Evolutionary conservation across 1,140 invertebrate genomes (phyloP), one percentile per base, ranked within the genome.

Genomic region (Carposina sasakii): DNA sequence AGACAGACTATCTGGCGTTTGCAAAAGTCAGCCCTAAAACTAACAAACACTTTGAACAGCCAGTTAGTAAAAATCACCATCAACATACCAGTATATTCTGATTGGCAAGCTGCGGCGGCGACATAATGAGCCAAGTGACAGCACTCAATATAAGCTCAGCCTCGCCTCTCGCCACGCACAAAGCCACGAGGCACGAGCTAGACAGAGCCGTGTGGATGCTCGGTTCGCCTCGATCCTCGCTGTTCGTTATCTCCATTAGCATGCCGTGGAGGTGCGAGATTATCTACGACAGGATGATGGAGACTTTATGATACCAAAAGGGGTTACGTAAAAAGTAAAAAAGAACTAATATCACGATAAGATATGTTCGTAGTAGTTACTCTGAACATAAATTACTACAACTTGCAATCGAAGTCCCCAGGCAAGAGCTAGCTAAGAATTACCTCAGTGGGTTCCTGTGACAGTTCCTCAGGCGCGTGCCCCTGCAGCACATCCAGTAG

Each of bases 401-500:
- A n/a, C n/a, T n/a, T n/a, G n/a, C n/a, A n/a, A n/a, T n/a, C n/a
- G n/a, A n/a, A n/a, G n/a, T n/a, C n/a, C n/a, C n/a, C n/a, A n/a
- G n/a, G 28, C 20, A 8, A 5, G 43, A 20, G 12, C 15, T 20
- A 13, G 36, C 41, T 22, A 41, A 40, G 13, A 41, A 31, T 40
- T 66, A 85, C 83, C 48, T 85, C 76, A 37, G 51, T 54, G 4
- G 79, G 71, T 72, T 89, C 88, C 54, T 86, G 87, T 72, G 90
- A 89, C 48, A 96, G 87, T 58, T 92, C 93, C 87, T 97, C 95
- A 4, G 95, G 95, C 49, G 90, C 87, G 76, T 96, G 94, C 24
- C 95, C 95, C 86, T 98, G 96, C 42, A 98, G 85, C 48, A 98
- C 91, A 86, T 98, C 94, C 36, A 98, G 85, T 53, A 99, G 85